Percentiles rank a stretch among this genome's conserved stretches.
These are phyloP conservation scores for Dendrolimus houi DNA, from an alignment of 2,888 invertebrate genomes.

Conservation along the genomic window DNA sequence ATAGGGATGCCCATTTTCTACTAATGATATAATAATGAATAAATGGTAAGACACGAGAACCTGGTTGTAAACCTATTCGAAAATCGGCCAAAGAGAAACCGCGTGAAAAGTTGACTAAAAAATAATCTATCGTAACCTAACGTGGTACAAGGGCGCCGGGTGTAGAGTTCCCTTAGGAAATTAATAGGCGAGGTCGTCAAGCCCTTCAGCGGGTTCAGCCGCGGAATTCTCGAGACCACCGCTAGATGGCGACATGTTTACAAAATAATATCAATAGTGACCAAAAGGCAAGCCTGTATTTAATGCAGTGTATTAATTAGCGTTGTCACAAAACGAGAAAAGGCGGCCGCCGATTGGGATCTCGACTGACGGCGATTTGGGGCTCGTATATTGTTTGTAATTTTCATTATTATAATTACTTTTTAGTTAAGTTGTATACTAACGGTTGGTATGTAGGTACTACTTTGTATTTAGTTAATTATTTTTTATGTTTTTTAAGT, in stretches of 20 bases:
- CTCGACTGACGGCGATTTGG: no score
- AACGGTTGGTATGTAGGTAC: no score
- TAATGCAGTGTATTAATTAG: not conserved
- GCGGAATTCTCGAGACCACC: slow-evolving; percentile 30
- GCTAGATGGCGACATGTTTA: slow-evolving; percentile 46
- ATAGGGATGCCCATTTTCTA: no score
- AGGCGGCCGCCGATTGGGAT: not conserved
- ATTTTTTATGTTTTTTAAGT: no score
- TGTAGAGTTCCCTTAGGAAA: slow-evolving; percentile 70
- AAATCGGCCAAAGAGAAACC: not conserved
- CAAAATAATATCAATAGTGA: slow-evolving; percentile 1
- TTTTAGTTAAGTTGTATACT: not conserved
- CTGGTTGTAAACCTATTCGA: no score
- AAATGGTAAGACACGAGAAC: no score
- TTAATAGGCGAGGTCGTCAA: slow-evolving; percentile 53
- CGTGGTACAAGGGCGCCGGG: slow-evolving; percentile 53
- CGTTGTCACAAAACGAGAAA: not conserved
- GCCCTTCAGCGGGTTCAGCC: slow-evolving; percentile 35
- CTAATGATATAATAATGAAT: no score
- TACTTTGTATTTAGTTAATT: no score
- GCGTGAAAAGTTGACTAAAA: slow-evolving; percentile 4
- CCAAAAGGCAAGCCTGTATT: not conserved
- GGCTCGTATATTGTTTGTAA: no score
- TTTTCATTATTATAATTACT: not conserved
- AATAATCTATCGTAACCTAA: slow-evolving; percentile 6